Base-by-base conservation (phyloP, 2,797 vertebrate genomes). In the Spinus olivaceus region DNA sequence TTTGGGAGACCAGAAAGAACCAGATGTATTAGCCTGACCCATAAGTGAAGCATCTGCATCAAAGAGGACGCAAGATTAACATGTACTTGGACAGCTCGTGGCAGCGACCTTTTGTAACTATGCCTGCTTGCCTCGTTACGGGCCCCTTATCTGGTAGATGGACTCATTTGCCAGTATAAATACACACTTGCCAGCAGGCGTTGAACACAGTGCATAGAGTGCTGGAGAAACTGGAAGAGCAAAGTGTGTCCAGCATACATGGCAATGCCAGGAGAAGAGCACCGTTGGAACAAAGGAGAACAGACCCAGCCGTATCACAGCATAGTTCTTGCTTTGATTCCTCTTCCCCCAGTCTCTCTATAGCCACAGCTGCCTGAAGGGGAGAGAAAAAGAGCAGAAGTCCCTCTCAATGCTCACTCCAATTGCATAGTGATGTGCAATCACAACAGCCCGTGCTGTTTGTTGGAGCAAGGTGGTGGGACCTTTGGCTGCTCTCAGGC, bases 81-180 rank as follows among this genome's bases (percentile, higher is more conserved):
- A 0, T 3, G 2, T 77, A 50, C 27, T 4, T 0, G 4, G 50
- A 42, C 41, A 77, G 78, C 66, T 86, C 16, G 9, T 6, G 4
- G 61, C 90, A 82, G 33, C 0, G 0, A 54, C 63, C 70, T 50
- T 59, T 84, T 0, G 0, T 86, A 80, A 81, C 73, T 6, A 5
- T 71, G 56, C 49, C 64, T 81, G 49, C 81, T 86, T 88, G 71
- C 53, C 53, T 95, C 9, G 3, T 81, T 79, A 66, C 37, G 70
- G n/a, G 70, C 37, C 44, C 59, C 92, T 92, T 93, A 17, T 78
- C 64, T 74, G 23, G n/a, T 50, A 66, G 76, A 51, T 78, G 32
- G 61, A 54, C 64, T 95, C 53, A 37, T 90, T 85, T 87, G 69
- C 69, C 72, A 56, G 27, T 46, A 59, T 47, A 88, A 92, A 95